Evolutionary conservation across 1,140 invertebrate genomes (phyloP).

Genomic region (Antheraea mylitta): DNA sequence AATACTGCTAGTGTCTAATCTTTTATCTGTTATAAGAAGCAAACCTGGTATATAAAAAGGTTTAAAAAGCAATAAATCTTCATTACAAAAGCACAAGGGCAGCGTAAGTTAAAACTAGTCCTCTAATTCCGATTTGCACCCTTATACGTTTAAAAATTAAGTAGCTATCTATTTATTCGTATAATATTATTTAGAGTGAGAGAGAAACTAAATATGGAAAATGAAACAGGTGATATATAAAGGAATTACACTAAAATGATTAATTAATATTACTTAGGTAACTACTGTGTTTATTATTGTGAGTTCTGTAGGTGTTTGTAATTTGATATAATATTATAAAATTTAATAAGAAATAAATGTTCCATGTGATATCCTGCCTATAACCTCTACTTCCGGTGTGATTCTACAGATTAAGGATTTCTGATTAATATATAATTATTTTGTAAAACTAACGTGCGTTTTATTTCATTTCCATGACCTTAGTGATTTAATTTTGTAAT

Average conservation of each 20-base stretch:
- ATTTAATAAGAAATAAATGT: conserved; percentile 45
- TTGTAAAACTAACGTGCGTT: conserved; percentile 35
- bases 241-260: background rate
- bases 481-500: background rate
- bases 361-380: conserved; percentile 75
- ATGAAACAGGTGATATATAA: background rate
- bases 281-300: conserved; percentile 5
- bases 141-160: no score
- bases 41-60: background rate
- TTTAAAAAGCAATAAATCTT: background rate
- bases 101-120: background rate
- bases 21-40: no score
- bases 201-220: background rate
- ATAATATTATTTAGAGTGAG: background rate
- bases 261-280: background rate
- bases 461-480: background rate
- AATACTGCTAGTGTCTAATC: no score
- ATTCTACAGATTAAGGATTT: conserved; percentile 53
- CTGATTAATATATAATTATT: conserved; percentile 56
- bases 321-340: conserved; percentile 19
- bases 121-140: no score
- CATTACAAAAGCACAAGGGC: background rate
- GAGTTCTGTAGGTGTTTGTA: conserved; percentile 11
- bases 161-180: no score
- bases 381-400: conserved; percentile 65